A percentile compares a stretch with the other conserved stretches of the same genome.
Conservation (phyloP, 2,797 vertebrate genomes). For the Cuculus canorus region DNA sequence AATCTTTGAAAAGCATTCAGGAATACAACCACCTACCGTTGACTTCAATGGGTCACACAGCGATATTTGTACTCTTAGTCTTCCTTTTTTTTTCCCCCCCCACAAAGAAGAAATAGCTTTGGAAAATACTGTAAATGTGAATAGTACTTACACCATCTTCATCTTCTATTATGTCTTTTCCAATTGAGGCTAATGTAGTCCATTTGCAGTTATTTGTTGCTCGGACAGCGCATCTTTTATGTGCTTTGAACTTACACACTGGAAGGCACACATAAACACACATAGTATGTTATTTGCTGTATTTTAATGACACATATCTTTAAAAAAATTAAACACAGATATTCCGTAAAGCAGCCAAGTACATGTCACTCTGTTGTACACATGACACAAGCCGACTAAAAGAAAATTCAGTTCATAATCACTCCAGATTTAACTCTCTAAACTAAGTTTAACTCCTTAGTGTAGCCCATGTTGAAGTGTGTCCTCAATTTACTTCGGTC, state of each 20-base stretch:
- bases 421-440: not conserved
- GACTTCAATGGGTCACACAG: not conserved
- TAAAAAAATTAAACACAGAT: not conserved
- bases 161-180: constrained; percentile 96
- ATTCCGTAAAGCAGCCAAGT: not conserved
- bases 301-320: not conserved
- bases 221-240: constrained; percentile 97
- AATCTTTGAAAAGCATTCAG: not conserved
- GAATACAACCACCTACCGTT: not conserved
- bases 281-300: not conserved
- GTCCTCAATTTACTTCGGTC: fast-evolving
- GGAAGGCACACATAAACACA: constrained; percentile 21
- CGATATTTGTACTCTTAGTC: not conserved
- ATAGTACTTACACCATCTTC: constrained; percentile 90
- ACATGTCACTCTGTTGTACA: not conserved
- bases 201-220: constrained; percentile 99
- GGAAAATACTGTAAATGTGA: not conserved
- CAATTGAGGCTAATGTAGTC: constrained; percentile 96
- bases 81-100: no score
- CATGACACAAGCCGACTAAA: not conserved
- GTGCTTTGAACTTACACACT: constrained; percentile 99
- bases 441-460: not conserved
- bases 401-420: not conserved
- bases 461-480: not conserved
- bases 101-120: not conserved